A percentile compares a stretch with the other conserved stretches of the same genome.
Evolutionary conservation across 2,113 vertebrate genomes (phyloP).

Genomic region (Gadus chalcogrammus): DNA sequence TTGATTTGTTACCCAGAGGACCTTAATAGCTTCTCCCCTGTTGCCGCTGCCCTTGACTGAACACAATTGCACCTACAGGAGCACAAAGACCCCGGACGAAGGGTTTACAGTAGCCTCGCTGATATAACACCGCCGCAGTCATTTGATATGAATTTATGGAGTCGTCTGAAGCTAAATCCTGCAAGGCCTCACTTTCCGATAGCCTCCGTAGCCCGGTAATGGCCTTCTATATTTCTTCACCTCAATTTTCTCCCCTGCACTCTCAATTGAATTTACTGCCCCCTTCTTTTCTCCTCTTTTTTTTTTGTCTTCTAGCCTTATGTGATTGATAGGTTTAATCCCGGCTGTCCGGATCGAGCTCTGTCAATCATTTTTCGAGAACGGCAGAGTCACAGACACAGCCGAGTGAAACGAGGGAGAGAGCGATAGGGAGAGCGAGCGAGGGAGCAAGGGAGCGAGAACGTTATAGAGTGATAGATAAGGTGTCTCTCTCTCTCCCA

Average conservation of each 20-base stretch:
- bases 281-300: slow-evolving; percentile 28
- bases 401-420: slow-evolving; percentile 53
- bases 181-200: slow-evolving; percentile 66
- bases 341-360: slow-evolving; percentile 67
- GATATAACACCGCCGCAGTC: slow-evolving; percentile 67
- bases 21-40: slow-evolving; percentile 49
- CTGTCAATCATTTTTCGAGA: slow-evolving; percentile 67
- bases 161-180: slow-evolving; percentile 70
- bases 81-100: slow-evolving; percentile 55
- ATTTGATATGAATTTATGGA: slow-evolving; percentile 79
- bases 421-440: slow-evolving; percentile 35
- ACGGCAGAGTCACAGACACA: slow-evolving; percentile 45
- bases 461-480: slow-evolving; percentile 39
- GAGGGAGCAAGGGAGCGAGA: slow-evolving; percentile 47
- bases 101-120: slow-evolving; percentile 64
- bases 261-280: slow-evolving; percentile 77
- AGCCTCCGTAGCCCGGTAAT: slow-evolving; percentile 72
- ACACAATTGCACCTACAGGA: slow-evolving; percentile 52
- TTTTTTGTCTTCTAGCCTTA: slow-evolving; percentile 63
- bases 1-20: slow-evolving; percentile 60
- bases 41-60: slow-evolving; percentile 65
- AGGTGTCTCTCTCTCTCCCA: slow-evolving; percentile 13
- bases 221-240: slow-evolving; percentile 77
- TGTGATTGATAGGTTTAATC: slow-evolving; percentile 79
- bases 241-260: slow-evolving; percentile 71